Conservation (phyloP, 2,888 invertebrate species). For the Pseudeuparius sepicola region DNA sequence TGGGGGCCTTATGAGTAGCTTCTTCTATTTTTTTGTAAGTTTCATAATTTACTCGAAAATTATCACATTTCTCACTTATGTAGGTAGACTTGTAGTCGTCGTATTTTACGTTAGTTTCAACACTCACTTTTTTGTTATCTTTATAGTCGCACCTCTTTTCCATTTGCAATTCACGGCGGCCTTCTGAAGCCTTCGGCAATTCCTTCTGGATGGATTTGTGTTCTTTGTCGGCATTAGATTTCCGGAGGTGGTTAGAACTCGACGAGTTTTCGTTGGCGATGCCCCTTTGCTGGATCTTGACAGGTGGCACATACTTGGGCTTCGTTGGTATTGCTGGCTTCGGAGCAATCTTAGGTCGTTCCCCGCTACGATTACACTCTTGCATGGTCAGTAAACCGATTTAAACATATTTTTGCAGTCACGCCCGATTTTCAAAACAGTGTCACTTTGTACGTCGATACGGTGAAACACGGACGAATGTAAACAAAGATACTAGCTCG, state of each 20-base stretch:
- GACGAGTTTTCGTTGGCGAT: not conserved
- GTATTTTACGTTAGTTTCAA: conserved; percentile 26
- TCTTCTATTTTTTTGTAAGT: conserved; percentile 29
- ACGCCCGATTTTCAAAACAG: no score
- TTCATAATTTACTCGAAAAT: no score
- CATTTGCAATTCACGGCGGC: conserved; percentile 13
- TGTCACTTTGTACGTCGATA: no score
- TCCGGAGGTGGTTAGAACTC: no score
- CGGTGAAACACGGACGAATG: no score
- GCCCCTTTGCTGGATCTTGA: conserved; percentile 30
- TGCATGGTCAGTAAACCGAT: no score
- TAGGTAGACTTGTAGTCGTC: conserved; percentile 25
- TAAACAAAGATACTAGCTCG: no score
- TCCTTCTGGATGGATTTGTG: conserved; percentile 18
- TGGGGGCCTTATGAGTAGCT: conserved; percentile 33
- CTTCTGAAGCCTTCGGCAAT: conserved; percentile 17
- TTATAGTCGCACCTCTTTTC: conserved; percentile 22
- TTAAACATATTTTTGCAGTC: no score
- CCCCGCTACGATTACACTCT: no score
- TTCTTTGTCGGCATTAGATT: conserved; percentile 13
- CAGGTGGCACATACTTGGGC: conserved; percentile 40
- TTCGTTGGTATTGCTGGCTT: conserved; percentile 36
- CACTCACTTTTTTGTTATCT: conserved; percentile 20
- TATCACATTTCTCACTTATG: conserved; percentile 34
- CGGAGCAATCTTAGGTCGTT: conserved; percentile 36